Evolutionary conservation across 2,888 invertebrate genomes (phyloP), one percentile per base, ranked within the genome.

Genomic region (Isotomurus palustris): DNA sequence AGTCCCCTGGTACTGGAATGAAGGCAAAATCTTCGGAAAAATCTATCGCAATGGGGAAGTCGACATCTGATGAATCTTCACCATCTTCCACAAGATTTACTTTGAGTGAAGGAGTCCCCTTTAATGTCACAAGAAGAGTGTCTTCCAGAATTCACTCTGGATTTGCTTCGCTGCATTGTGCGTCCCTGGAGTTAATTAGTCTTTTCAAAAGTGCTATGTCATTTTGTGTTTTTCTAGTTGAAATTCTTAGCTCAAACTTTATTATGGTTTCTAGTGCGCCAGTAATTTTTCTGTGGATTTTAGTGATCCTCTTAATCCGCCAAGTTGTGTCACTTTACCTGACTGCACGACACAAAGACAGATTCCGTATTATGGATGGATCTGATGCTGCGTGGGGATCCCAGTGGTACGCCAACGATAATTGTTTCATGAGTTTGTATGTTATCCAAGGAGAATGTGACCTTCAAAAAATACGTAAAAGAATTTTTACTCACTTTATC

Each of bases 381-480:
- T 51, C 58, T 1, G 67, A 67, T 48, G 64, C 62, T 17, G 63
- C 67, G 10, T 67, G 64, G 62, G 62, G 64, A 0, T 27, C 58
- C 22, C 63, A 66, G 29, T 60, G 52, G 8, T 56, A 38, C 29
- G 56, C 58, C 3, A 64, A 69, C 35, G 62, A 65, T 25, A 67
- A 64, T 52, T 65, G 64, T 28, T 66, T 69, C 53, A 60, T 63
- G 22, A 65, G 62, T 41, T 40, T 69, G 3, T 69, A 64, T 47
- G 64, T 68, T 17, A 35, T 69, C 12, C 59, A 65, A 35, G 69
- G 69, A 8, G 57, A 64, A 10, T 68, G 66, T 48, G 58, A 60
- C 29, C 40, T 68, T 5, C 38, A 50, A 2, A 59, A 56, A 12
- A 62, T 69, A 3, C 56, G 64, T 14, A 56, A 54, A 2, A 35